Evolutionary conservation across 2,113 vertebrate genomes (phyloP), one percentile per base, ranked within the genome.

Genomic region (Mystacornis crossleyi): DNA sequence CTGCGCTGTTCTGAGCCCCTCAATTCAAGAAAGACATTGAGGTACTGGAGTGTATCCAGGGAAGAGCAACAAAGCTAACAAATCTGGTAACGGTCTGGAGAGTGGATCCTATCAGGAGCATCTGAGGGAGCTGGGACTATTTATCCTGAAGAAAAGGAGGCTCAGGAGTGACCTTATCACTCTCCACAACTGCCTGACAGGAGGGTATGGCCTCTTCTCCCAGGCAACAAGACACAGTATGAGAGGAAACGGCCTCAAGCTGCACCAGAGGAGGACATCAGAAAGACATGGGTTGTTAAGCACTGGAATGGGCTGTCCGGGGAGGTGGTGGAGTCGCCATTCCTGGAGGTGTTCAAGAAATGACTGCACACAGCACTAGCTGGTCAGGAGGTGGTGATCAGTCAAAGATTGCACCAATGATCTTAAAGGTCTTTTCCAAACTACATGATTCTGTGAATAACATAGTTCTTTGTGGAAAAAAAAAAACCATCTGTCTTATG

Each of bases 81-180:
- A 45, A 67, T 13, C 13, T 40, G 9, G 13, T 24, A 73, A 60
- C 4, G 6, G n/a, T n/a, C 33, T 51, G 17, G 23, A n/a, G 28
- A 66, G 16, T 14, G 10, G 9, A 11, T 45, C 43, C 33, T 29
- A 7, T 12, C 16, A 60, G 53, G 13, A 67, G 29, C 19, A 12
- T 5, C 38, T 45, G 38, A 74, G 33, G 13, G 23, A 29, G 6
- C 5, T 29, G 12, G 28, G 9, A 10, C 10, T 51, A 36, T 43
- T 58, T 58, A n/a, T 11, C 45, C 26, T n/a, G 38, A 5, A 60
- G 19, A 21, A 45, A 24, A 53, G 5, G 19, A 45, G 19, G 13
- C 7, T 67, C 15, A 38, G 24, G 28, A 4, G 24, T 29, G n/a
- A 74, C 16, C 31, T 50, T 17, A 53, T 7, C 0, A 0, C 33